These are phyloP conservation scores for Todiramphus saurophagus DNA, from an alignment of 2,113 vertebrate genomes.

Conservation along the genomic window DNA sequence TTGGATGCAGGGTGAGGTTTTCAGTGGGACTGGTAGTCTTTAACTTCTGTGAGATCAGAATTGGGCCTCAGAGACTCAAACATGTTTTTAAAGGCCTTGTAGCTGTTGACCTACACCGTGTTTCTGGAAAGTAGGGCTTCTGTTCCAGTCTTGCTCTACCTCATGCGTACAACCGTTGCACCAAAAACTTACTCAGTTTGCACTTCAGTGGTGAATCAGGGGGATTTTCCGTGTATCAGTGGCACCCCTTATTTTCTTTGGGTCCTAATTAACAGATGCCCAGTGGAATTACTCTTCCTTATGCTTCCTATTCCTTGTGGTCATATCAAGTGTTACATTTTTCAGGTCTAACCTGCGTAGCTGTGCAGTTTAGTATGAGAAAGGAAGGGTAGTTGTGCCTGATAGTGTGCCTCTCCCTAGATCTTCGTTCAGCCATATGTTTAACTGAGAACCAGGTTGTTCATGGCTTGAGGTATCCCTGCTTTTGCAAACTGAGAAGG, in stretches of 20 bases:
- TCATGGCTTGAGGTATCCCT: neutral
- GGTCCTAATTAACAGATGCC: neutral
- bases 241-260: neutral
- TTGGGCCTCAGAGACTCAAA: neutral
- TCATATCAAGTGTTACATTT: neutral
- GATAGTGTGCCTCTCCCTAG: neutral
- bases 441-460: neutral
- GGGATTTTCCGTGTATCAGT: neutral
- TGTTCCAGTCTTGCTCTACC: neutral
- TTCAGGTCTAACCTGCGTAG: neutral
- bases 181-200: neutral
- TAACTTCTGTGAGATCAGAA: neutral
- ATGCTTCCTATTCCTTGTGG: neutral
- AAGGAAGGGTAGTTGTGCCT: neutral
- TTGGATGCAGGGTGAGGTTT: neutral
- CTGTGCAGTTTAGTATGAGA: neutral
- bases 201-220: neutral
- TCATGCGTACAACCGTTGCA: neutral
- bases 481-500: neutral
- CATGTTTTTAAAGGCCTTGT: neutral
- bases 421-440: neutral
- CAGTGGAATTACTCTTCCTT: neutral
- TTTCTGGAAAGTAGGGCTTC: neutral
- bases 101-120: neutral
- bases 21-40: neutral